Evolutionary conservation across 2,113 vertebrate genomes (phyloP).

Genomic region (Cavia porcellus): DNA sequence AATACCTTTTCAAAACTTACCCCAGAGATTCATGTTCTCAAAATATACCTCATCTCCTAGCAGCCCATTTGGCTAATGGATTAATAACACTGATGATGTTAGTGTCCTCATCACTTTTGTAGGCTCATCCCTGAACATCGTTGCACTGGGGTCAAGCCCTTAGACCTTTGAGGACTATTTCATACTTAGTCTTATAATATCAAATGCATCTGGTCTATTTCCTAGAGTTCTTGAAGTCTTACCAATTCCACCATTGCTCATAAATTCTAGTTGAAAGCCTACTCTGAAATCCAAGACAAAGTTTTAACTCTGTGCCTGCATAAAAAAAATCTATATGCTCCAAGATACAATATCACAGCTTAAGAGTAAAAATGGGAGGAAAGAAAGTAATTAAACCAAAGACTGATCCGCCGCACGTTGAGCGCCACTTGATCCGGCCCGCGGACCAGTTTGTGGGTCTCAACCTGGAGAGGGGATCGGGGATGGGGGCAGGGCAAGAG

Average conservation of each 20-base stretch:
- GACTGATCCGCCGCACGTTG: not conserved
- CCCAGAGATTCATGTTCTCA: not conserved
- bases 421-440: too few relatives aligned
- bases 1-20: not conserved
- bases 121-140: not conserved
- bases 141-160: not conserved
- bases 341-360: not conserved
- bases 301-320: not conserved
- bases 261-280: not conserved
- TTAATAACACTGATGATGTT: not conserved
- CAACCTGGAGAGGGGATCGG: too few relatives aligned
- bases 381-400: not conserved
- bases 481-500: too few relatives aligned
- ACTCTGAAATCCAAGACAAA: not conserved
- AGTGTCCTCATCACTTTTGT: not conserved
- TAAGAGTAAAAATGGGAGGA: not conserved
- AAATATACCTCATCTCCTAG: not conserved
- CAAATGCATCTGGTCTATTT: not conserved
- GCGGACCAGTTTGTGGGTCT: too few relatives aligned
- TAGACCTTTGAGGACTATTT: not conserved
- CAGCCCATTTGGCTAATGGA: not conserved
- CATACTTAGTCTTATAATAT: not conserved
- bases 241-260: not conserved
- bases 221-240: not conserved
- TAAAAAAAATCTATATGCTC: not conserved